These are phyloP conservation scores for Acrocephalus scirpaceus DNA, from an alignment of 2,797 vertebrate genomes.

Conservation along the genomic window DNA sequence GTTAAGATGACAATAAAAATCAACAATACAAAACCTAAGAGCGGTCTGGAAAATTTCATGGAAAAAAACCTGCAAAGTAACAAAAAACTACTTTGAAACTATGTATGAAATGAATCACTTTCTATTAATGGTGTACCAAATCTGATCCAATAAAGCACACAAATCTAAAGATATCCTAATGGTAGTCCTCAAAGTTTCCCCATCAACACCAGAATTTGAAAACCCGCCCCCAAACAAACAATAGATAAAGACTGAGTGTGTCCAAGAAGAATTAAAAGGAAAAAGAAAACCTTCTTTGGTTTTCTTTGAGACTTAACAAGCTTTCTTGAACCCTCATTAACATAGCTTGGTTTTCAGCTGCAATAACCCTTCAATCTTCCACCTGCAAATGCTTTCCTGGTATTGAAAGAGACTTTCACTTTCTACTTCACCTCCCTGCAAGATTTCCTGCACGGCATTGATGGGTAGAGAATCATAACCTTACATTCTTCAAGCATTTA, in stretches of 20 bases:
- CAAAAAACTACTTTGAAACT: background rate
- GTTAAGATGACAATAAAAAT: background rate
- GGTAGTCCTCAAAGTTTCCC: background rate
- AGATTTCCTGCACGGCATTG: background rate
- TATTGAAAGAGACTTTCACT: constrained; percentile 8
- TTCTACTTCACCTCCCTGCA: background rate
- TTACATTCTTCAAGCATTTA: background rate
- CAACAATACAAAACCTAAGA: background rate
- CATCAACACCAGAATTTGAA: background rate
- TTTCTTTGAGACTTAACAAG: background rate
- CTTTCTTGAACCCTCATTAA: constrained; percentile 4
- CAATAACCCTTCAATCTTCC: background rate
- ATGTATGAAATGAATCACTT: background rate
- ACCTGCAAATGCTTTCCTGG: background rate
- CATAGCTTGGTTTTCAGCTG: background rate
- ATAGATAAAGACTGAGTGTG: background rate
- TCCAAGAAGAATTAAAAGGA: background rate
- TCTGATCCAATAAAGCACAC: background rate
- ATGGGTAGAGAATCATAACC: background rate
- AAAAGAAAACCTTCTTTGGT: background rate
- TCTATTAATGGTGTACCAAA: background rate
- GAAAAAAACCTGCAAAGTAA: background rate
- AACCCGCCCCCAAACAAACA: background rate
- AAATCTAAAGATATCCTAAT: background rate
- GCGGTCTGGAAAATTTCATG: background rate